Evolutionary conservation across 2,888 invertebrate genomes (phyloP), one percentile per base, ranked within the genome.

Genomic region (Monochamus alternatus): DNA sequence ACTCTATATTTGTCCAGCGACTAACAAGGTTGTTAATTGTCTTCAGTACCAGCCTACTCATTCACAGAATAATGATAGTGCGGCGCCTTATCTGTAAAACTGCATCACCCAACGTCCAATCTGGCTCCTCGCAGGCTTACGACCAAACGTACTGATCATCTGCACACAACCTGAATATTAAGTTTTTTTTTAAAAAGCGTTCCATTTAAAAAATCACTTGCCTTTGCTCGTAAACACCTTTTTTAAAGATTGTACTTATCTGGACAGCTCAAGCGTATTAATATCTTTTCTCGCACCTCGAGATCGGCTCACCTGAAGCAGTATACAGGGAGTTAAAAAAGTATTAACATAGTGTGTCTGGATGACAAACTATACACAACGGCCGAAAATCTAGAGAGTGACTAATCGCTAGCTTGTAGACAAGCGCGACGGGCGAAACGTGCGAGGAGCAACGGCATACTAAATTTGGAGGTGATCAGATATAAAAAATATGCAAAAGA

Each of bases 21-120:
- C 72, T 72, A 72, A 72, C 72, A n/a, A 72, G 72, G 58, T 72
- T 72, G 55, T 72, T 72, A 72, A 72, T 65, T 72, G 55, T 72
- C 32, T 51, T 72, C 43, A 30, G 64, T 52, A 32, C 32, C 65
- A 22, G 14, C 72, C 72, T 64, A 65, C 64, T 63, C 72, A 52
- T 9, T 44, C 69, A 44, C 32, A n/a, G 55, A 44, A 55, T 72
- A 72, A 72, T 72, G 72, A 72, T 65, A 43, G 72, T 58, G 72
- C 72, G 72, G 72, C 65, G 8, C 30, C 43, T 72, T 72, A 72
- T 72, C 72, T 72, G 55, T 44, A 38, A 58, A 64, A 30, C n/a
- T 55, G 22, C 55, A 72, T 72, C 72, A 43, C 52, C 44, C 51
- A 63, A 30, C 51, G 66, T 66, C 8, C 66, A 55, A 66, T 52